Base-by-base conservation (phyloP, 35 echinoderm and acorn worm species). In the Amphiura filiformis region DNA sequence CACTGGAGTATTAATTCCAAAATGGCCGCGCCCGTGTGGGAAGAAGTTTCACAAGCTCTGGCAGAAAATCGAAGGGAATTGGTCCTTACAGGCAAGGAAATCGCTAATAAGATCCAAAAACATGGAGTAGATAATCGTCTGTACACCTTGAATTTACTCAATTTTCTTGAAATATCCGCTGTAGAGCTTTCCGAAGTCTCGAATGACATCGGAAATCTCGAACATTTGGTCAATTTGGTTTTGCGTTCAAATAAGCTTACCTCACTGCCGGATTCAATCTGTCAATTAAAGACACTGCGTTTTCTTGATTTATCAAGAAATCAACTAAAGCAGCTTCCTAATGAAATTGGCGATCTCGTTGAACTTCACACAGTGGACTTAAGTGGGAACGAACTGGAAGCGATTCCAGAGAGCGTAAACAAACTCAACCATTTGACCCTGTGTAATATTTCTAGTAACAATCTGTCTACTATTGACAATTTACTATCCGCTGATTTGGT, bases 151-250 rank as follows among this genome's bases (percentile, higher is more conserved):
- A 84, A 70, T 11, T 80, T 92, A 9, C 65, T 99, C 3, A 99
- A 99, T 76, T 99, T 94, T 65, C 86, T 95, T 31, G 93, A 99
- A 88, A 99, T 99, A 65, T 92, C 93, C 22, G 88, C 94, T 88
- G 86, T 89, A 17, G 82, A 81, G 76, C 80, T 99, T 3, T 49
- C 9, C 13, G 56, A 84, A 31, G 30, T 94, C 7, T 75, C 87
- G 0, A 49, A 90, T 32, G 90, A 87, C 30, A 76, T 99, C 31
- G 90, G 78, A 1, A 86, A 90, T 36, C 78, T 99, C 32, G 39
- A n/a, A 9, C 82, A 93, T 39, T 79, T 99, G 57, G 79, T 92
- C 12, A 94, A 90, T 80, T 79, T 95, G n/a, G 23, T 94, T 56
- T 80, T 94, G 17, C 84, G 96, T 87, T 90, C 87, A 26, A 99